Base-by-base conservation (phyloP, 2,113 vertebrate species). In the Salvator merianae region DNA sequence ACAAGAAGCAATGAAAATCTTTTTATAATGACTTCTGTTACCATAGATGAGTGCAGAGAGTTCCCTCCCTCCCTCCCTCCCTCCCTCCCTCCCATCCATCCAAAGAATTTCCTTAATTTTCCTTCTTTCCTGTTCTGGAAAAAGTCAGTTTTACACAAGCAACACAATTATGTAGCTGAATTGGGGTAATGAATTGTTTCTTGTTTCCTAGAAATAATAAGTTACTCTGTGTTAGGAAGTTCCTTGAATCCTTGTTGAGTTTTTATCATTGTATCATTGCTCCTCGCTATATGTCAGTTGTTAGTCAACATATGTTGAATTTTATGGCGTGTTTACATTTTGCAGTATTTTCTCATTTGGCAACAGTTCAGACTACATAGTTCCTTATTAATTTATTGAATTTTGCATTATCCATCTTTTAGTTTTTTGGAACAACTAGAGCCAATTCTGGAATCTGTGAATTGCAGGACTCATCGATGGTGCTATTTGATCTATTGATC, bases 1-100 rank as follows among this genome's bases (percentile, higher is more conserved):
- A 7, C 79, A 78, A 76, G 53, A n/a, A 83, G 53, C 79, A 86
- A 78, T 72, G 82, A 71, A 77, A 88, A 40, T 84, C 81, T 83
- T 83, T 73, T n/a, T 4, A 0, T 32, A 30, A 22, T 38, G 68
- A 28, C 50, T 77, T 72, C 24, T 63, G n/a, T 77, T 79, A n/a
- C 0, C 1, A 0, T 68, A 36, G 63, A 76, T 81, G 80, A 84
- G 80, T 65, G 53, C n/a, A 36, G 74, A 81, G 50, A 85, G 36
- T 47, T 47, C 43, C 43, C 10, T 47, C 10, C 43, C 43, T 47
- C 43, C 10, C 43, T 47, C 10, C 2, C 43, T 9, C 43, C 10
- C 43, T 47, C 43, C 43, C 43, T 47, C 10, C 43, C 43, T 47
- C 66, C 59, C 0, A n/a, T n/a, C n/a, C n/a, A n/a, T n/a, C n/a